Evolutionary conservation across 2,888 invertebrate species (phyloP).

Genomic region (Adela reaumurella): DNA sequence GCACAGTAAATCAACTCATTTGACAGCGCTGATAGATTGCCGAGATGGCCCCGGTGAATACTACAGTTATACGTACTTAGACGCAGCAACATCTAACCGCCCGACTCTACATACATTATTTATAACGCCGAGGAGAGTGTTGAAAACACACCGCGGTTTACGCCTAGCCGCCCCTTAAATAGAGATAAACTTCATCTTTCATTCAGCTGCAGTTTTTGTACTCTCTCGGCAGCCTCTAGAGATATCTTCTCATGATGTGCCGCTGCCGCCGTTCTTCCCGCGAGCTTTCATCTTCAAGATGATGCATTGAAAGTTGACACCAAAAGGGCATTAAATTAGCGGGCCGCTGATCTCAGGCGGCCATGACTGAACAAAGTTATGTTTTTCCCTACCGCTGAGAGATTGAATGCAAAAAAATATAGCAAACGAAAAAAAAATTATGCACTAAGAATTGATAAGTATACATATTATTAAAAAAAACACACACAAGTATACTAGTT

Average conservation of each 20-base stretch:
- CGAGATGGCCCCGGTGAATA: slow-evolving; percentile 19
- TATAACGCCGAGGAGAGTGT: slow-evolving; percentile 9
- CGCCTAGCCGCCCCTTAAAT: neutral
- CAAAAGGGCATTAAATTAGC: too few relatives aligned
- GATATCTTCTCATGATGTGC: neutral
- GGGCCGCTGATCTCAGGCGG: too few relatives aligned
- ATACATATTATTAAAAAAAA: too few relatives aligned
- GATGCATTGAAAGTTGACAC: too few relatives aligned
- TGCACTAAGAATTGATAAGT: too few relatives aligned
- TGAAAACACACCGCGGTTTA: slow-evolving; percentile 5
- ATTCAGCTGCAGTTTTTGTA: neutral
- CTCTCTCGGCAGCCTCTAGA: neutral
- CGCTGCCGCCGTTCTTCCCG: neutral
- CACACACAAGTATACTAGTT: too few relatives aligned
- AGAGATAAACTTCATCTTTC: neutral
- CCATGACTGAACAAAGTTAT: too few relatives aligned
- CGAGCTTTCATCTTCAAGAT: too few relatives aligned
- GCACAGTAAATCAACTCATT: slow-evolving; percentile 24
- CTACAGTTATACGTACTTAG: slow-evolving; percentile 10
- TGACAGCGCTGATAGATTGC: slow-evolving; percentile 29
- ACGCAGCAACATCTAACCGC: slow-evolving; percentile 7
- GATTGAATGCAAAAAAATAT: too few relatives aligned
- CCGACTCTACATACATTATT: slow-evolving; percentile 15
- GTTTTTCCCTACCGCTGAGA: too few relatives aligned
- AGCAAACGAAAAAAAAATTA: too few relatives aligned